Percentiles rank a stretch among this genome's conserved stretches.
phyloP scores from a whole-genome alignment of 2,888 invertebrate genomes.

The Formica aserva region DNA sequence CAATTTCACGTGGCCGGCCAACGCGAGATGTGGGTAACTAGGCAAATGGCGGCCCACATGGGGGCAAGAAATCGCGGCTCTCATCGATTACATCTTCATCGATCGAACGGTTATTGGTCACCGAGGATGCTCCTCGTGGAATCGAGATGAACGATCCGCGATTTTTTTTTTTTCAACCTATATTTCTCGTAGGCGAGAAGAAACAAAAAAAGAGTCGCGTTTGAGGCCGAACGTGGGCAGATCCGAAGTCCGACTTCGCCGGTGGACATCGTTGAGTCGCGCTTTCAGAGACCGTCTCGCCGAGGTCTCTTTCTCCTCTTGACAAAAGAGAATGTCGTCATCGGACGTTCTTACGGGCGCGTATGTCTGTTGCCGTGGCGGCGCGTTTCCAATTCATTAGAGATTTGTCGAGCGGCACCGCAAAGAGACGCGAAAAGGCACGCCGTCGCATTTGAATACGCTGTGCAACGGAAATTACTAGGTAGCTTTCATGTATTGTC shows the following conservation, averaged over 20 bases:
- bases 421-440: slow-evolving; percentile 33
- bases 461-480: slow-evolving; percentile 14
- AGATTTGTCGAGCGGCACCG: slow-evolving; percentile 41
- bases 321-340: slow-evolving; percentile 53
- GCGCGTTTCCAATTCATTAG: slow-evolving; percentile 48
- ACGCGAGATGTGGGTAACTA: slow-evolving; percentile 65
- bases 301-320: slow-evolving; percentile 35
- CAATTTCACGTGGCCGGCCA: slow-evolving; percentile 62
- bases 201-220: slow-evolving; percentile 2
- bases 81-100: slow-evolving; percentile 45
- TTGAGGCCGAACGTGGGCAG: slow-evolving; percentile 47
- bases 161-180: not conserved
- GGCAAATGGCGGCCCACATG: slow-evolving; percentile 68
- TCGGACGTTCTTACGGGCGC: slow-evolving; percentile 32
- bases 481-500: slow-evolving; percentile 28
- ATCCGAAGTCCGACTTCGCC: slow-evolving; percentile 41
- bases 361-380: not conserved
- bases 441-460: slow-evolving; percentile 41
- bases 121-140: not conserved
- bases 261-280: slow-evolving; percentile 30
- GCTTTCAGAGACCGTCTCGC: slow-evolving; percentile 44
- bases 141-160: slow-evolving; percentile 3
- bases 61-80: slow-evolving; percentile 14
- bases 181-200: slow-evolving; percentile 47
- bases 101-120: slow-evolving; percentile 18